These are phyloP conservation scores for Herpetotheres cachinnans DNA, from an alignment of 2,113 vertebrate species.

Conservation along the genomic window DNA sequence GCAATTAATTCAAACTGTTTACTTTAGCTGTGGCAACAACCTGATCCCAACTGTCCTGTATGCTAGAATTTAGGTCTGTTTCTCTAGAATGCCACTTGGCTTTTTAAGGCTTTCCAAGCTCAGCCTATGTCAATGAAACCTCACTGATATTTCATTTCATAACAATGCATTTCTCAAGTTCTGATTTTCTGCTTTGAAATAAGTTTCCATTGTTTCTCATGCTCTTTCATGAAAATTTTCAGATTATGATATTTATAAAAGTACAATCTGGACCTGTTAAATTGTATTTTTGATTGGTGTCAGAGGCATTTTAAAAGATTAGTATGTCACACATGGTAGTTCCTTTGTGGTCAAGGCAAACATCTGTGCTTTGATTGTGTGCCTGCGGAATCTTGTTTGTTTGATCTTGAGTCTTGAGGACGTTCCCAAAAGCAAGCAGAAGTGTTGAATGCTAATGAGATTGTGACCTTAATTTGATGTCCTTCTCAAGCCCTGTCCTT, in stretches of 20 bases:
- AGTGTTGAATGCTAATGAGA: neutral
- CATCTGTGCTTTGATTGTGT: neutral
- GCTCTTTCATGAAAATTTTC: neutral
- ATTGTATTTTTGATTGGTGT: neutral
- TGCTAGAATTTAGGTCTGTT: neutral
- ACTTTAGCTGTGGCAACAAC: neutral
- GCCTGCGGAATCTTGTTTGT: neutral
- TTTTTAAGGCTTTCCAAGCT: neutral
- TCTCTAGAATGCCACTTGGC: neutral
- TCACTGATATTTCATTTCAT: neutral
- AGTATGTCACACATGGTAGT: neutral
- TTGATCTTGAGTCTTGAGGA: neutral
- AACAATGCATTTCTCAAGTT: neutral
- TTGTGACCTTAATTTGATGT: neutral
- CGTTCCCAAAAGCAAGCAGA: neutral
- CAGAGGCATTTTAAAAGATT: neutral
- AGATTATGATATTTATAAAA: neutral
- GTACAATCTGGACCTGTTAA: neutral
- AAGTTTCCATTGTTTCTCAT: neutral
- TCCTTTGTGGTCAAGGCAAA: neutral
- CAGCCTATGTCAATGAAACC: neutral
- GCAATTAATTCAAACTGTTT: neutral
- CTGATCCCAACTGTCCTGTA: neutral
- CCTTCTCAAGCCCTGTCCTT: neutral
- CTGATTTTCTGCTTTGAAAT: neutral